Base-by-base conservation (phyloP, 2,113 vertebrate species). In the Pogona vitticeps region DNA sequence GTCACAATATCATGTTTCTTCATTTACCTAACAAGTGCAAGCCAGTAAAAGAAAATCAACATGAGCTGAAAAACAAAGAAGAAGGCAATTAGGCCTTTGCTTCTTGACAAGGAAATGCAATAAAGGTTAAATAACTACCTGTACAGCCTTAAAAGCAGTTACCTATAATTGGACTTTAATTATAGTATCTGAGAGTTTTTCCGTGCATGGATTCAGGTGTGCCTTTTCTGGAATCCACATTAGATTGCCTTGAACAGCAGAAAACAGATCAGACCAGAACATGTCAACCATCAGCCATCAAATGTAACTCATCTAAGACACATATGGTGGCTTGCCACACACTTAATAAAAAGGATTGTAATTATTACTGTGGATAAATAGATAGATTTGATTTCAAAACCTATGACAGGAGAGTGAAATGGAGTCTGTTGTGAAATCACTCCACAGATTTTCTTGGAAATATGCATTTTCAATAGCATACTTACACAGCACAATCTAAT, bases 101-200 rank as follows among this genome's bases (percentile, higher is more conserved):
- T 36, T 33, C 33, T 59, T 58, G 56, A 33, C 46, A 61, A 52
- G 40, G 70, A 72, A 67, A 14, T 68, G 40, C 65, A 52, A n/a
- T 68, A 70, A 61, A 59, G 14, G 13, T 67, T 42, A 81, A 68
- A 28, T 36, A 70, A 18, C 17, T 40, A 18, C 26, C 68, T 82
- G 23, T 46, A n/a, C 7, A 73, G 9, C 58, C 40, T 73, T 73
- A 61, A 67, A 83, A 40, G n/a, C 20, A 59, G 20, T 36, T n/a
- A 3, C 56, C 59, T 63, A 40, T 15, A 84, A 12, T 42, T 6
- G 36, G 38, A 58, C 58, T 76, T 75, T 84, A 65, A 75, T 84
- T 63, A 65, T 6, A 52, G 59, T 17, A 28, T 84, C 59, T 76
- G 58, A 12, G 38, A 82, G 80, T n/a, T 91, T 88, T 52, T 65